phyloP scores from a whole-genome alignment of 2,113 vertebrate species.

The pig (Sus scrofa) region T2T-Sscrofa CM000824.6:163360501-163361000 shows the following conservation, averaged over 20 bases:
- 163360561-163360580: background rate
- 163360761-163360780: background rate
- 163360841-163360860: background rate
- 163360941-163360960: background rate
- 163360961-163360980: background rate
- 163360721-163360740: background rate
- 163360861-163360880: conserved; percentile 29
- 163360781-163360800: background rate
- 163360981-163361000: background rate
- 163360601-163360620: background rate
- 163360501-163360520: background rate
- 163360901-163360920: background rate
- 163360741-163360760: background rate
- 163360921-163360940: background rate
- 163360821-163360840: background rate
- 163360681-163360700: background rate
- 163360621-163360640: background rate
- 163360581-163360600: background rate
- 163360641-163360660: background rate
- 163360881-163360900: background rate
- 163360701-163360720: background rate
- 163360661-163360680: background rate
- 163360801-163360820: background rate
- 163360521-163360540: background rate
- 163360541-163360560: background rate